Conservation (phyloP, 2,113 vertebrate genomes). For the Nicator chloris region DNA sequence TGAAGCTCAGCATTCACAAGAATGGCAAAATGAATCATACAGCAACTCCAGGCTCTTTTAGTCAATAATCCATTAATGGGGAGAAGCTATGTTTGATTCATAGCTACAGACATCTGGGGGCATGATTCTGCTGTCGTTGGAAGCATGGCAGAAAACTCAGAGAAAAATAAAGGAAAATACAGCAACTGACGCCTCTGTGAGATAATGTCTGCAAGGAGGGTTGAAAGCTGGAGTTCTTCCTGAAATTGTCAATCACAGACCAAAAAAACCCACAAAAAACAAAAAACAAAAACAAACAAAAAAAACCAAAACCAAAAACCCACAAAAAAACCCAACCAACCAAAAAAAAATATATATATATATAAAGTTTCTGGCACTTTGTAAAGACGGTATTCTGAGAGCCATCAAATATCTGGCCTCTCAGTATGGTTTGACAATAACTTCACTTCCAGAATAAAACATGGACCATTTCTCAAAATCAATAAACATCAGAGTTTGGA, state of each 20-base stretch:
- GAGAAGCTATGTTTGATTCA: not conserved
- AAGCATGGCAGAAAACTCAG: not conserved
- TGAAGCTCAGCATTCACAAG: not conserved
- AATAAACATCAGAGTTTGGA: not conserved
- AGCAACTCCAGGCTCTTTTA: not conserved
- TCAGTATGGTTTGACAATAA: not conserved
- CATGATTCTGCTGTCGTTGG: not conserved
- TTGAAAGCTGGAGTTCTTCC: not conserved
- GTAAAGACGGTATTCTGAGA: not conserved
- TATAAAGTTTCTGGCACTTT: not conserved
- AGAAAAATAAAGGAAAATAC: not conserved
- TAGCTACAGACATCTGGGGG: not conserved
- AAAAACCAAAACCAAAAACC: not conserved
- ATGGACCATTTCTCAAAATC: not conserved
- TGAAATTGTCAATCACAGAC: not conserved
- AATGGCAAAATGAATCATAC: conserved; percentile 33
- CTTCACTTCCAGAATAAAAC: not conserved
- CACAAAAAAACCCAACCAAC: too few relatives aligned
- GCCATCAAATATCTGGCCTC: not conserved
- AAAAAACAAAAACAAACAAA: not conserved
- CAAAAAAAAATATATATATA: too few relatives aligned
- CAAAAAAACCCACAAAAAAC: not conserved
- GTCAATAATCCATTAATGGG: conserved; percentile 40
- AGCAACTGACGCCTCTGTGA: not conserved
- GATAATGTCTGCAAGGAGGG: not conserved